Base-by-base conservation (phyloP, 2,797 vertebrate species). In the Gorsachius magnificus region DNA sequence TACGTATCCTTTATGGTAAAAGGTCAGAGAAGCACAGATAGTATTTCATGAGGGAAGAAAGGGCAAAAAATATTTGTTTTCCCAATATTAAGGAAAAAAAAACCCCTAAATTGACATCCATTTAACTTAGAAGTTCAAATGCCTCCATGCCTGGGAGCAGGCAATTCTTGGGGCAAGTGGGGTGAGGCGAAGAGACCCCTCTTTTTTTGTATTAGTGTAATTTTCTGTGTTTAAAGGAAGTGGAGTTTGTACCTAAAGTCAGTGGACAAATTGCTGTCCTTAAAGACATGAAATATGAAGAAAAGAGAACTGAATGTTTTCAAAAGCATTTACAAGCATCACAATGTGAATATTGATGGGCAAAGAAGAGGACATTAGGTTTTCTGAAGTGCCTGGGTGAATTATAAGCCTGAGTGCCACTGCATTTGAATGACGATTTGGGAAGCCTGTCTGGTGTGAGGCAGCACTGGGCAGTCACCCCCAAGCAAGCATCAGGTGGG, bases 41-140 rank as follows among this genome's bases (percentile, higher is more conserved):
- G 77, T 94, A 85, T 80, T 91, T 80, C 11, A 19, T 53, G 28
- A 66, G 5, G 4, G 9, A 66, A 83, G 36, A 80, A 75, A 63
- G 5, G 4, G 5, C 0, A 57, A 71, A 72, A 64, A 8, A 0
- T 0, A 7, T 26, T 29, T 24, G 0, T 4, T 0, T n/a, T 78
- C n/a, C 38, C 72, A 10, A 31, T 54, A 5, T 31, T 60, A 87
- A 81, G 31, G 12, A 83, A 87, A 92, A 45, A 21, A 38, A 13
- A 74, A 14, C 15, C 41, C 41, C 29, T 68, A 16, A 74, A 63
- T n/a, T 76, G 0, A 0, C 11, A 35, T 63, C 50, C 10, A 51
- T 63, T 29, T 53, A 58, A 93, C 19, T n/a, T 24, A 84, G 28
- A 93, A 58, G 5, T 90, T 79, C 51, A 76, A 89, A 66, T 69